A percentile compares a stretch with the other conserved stretches of the same genome.
Evolutionary conservation across 1,140 invertebrate species (phyloP).

Genomic region (Zaprionus taronus): DNA sequence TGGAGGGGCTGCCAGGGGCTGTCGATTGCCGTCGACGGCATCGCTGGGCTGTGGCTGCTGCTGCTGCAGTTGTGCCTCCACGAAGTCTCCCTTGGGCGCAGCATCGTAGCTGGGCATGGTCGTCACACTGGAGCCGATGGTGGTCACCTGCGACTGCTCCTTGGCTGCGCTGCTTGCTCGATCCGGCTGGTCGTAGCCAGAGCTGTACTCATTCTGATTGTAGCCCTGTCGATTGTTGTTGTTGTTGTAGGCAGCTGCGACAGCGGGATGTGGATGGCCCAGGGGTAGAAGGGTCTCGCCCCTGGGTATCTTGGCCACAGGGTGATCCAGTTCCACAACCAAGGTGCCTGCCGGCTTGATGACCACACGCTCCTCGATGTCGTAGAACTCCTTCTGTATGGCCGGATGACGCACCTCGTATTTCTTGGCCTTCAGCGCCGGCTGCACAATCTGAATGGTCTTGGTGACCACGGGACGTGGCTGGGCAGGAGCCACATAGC

Average conservation of each 20-base stretch:
- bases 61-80: slow-evolving; percentile 67
- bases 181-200: slow-evolving; percentile 39
- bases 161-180: slow-evolving; percentile 23
- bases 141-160: slow-evolving; percentile 58
- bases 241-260: slow-evolving; percentile 70
- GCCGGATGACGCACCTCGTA: slow-evolving; percentile 87
- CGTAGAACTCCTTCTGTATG: slow-evolving; percentile 88
- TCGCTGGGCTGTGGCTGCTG: slow-evolving; percentile 51
- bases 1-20: slow-evolving; percentile 9
- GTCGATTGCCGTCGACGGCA: slow-evolving; percentile 44
- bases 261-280: slow-evolving; percentile 78
- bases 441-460: slow-evolving; percentile 81
- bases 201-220: slow-evolving; percentile 61
- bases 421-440: slow-evolving; percentile 78
- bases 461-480: slow-evolving; percentile 75
- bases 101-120: slow-evolving; percentile 73
- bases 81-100: slow-evolving; percentile 65
- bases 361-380: slow-evolving; percentile 87
- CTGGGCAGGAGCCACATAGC: slow-evolving; percentile 45
- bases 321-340: slow-evolving; percentile 87
- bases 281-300: slow-evolving; percentile 82
- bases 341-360: slow-evolving; percentile 88
- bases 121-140: slow-evolving; percentile 72
- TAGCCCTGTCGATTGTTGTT: slow-evolving; percentile 49
- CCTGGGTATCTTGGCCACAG: slow-evolving; percentile 86